Percentiles rank a stretch among this genome's conserved stretches.
These are phyloP conservation scores for Orchestia grillus DNA, from an alignment of 1,140 invertebrate species.

Conservation along the genomic window DNA sequence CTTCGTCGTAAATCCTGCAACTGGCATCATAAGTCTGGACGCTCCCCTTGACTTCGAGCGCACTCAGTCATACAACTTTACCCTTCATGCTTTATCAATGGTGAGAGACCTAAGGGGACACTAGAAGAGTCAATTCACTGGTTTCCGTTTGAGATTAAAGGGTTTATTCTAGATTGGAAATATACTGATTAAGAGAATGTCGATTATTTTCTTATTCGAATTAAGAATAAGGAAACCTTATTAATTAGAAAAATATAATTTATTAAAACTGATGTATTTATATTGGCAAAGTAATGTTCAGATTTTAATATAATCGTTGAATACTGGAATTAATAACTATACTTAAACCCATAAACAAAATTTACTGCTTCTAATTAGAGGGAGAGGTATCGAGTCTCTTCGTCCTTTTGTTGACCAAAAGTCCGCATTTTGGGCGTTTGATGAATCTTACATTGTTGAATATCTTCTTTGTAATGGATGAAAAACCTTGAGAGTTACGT, in stretches of 20 bases:
- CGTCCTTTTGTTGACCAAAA: background rate
- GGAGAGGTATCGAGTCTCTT: background rate
- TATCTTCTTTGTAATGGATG: background rate
- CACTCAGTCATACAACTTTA: conserved; percentile 84
- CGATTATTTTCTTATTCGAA: background rate
- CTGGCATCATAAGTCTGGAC: conserved; percentile 83
- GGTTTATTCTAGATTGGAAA: background rate
- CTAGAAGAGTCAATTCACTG: background rate
- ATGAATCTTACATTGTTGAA: background rate
- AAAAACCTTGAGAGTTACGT: background rate
- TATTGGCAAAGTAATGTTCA: background rate
- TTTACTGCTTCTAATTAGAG: background rate
- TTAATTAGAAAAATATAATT: background rate
- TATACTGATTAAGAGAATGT: too few species aligned
- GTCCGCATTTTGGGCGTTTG: background rate
- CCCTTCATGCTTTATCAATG: conserved; percentile 88
- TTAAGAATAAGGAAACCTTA: background rate
- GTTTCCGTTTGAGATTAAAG: background rate
- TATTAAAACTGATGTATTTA: background rate
- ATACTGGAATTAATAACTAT: background rate
- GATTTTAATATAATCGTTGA: background rate
- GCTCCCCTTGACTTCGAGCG: conserved; percentile 84
- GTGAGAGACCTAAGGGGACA: conserved; percentile 72
- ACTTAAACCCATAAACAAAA: too few species aligned
- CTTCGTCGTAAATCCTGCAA: conserved; percentile 87